Conservation (phyloP, 2,797 vertebrate species). For the Spatula clypeata region DNA sequence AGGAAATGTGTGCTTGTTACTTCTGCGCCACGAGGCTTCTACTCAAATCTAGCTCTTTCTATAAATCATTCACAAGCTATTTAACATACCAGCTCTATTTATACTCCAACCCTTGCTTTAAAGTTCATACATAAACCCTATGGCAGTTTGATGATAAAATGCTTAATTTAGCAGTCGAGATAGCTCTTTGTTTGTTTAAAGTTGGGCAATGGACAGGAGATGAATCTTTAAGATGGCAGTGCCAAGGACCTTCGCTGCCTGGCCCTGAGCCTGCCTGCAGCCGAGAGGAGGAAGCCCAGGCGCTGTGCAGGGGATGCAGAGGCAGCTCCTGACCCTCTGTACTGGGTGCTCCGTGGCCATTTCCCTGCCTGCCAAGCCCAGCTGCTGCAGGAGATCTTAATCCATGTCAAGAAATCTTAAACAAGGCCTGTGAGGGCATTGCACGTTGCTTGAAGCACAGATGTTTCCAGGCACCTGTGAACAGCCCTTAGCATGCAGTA, state of each 20-base stretch:
- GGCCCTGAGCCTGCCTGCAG: background rate
- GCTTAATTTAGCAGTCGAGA: background rate
- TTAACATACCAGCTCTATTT: background rate
- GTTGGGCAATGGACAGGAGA: background rate
- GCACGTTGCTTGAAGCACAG: background rate
- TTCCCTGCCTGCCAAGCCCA: background rate
- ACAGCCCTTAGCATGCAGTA: background rate
- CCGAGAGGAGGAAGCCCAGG: too few relatives aligned
- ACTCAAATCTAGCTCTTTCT: background rate
- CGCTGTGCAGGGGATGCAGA: too few relatives aligned
- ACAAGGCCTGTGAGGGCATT: background rate
- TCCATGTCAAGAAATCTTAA: background rate
- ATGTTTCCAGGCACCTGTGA: background rate
- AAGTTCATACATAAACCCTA: background rate
- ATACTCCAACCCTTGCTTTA: background rate
- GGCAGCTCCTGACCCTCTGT: background rate
- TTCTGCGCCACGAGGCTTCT: background rate
- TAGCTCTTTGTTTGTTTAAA: background rate
- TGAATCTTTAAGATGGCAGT: background rate
- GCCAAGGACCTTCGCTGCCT: background rate
- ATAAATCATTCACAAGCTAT: background rate
- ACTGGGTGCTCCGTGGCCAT: too few relatives aligned
- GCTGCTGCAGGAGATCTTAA: background rate
- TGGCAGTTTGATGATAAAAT: background rate
- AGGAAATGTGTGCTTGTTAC: background rate